Base-by-base conservation (phyloP, 2,113 vertebrate genomes). In the Neotoma lepida region DNA sequence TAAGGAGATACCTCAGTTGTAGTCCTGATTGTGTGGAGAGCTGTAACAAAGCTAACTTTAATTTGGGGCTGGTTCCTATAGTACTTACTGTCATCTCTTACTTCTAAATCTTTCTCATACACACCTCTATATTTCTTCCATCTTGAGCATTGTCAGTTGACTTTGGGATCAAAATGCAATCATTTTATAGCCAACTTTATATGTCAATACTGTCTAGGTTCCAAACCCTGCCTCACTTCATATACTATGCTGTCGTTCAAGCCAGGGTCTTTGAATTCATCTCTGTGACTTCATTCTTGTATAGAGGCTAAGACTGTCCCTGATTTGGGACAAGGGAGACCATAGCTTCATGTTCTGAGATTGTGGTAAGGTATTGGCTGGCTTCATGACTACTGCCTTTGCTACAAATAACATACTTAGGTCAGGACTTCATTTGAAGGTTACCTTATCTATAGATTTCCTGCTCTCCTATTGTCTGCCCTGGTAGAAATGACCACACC, bases 41-140 rank as follows among this genome's bases (percentile, higher is more conserved):
- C 58, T 46, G 64, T 66, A 77, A 82, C 28, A 90, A 92, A 66
- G 66, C 39, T 66, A 39, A 18, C 35, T 82, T 92, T 73, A 68
- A 93, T 93, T 94, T 95, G 71, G 51, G 66, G 20, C 46, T 90
- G 82, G 51, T 61, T 77, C 93, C 77, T 90, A 46, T 10, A 86
- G 22, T 66, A 61, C 35, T 76, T 82, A 46, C 3, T 8, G 8
- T n/a, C 17, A 6, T 81, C 54, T 90, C 39, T 96, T 68, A 81
- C 46, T 95, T 94, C 82, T 54, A 86, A 86, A 70, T 41, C n/a
- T 61, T 96, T 92, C 71, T 73, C 68, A 58, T 33, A 58, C 49
- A 68, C 68, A 86, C 10, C 81, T 77, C 24, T 78, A 13, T 74
- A 33, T 87, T 92, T 91, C 66, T 95, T 76, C 41, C 44, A 86